Evolutionary conservation across 2,888 invertebrate genomes (phyloP), one percentile per base, ranked within the genome.

Genomic region (Platerodrilus igneus): DNA sequence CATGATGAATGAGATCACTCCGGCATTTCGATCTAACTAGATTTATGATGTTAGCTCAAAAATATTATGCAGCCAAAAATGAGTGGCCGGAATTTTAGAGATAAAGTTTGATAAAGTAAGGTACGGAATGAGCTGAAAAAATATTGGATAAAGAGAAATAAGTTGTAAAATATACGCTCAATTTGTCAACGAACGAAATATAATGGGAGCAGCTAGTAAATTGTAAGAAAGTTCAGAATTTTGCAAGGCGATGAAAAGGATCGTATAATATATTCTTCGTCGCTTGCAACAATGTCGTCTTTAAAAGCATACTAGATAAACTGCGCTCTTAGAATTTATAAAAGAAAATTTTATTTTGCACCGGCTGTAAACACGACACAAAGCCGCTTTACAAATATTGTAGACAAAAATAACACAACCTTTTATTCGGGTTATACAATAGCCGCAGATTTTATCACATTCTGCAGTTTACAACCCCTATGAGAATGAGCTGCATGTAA

Each of bases 391-490:
- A n/a, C n/a, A n/a, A n/a, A n/a, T n/a, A n/a, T n/a, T n/a, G n/a
- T n/a, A n/a, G n/a, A n/a, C n/a, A n/a, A n/a, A n/a, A n/a, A n/a
- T n/a, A n/a, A n/a, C n/a, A n/a, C n/a, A n/a, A n/a, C n/a, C n/a
- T n/a, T n/a, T n/a, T n/a, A n/a, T n/a, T n/a, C n/a, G n/a, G n/a
- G n/a, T n/a, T n/a, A n/a, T n/a, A n/a, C n/a, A n/a, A n/a, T n/a
- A n/a, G 30, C 26, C 29, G 30, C 27, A 32, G 37, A 43, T 38
- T n/a, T n/a, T 43, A 35, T 22, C 40, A 45, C 38, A 42, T 45
- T 41, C 48, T 49, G 45, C 46, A 51, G 47, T 53, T 58, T 58
- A 58, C 53, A 53, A 47, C 54, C 51, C 53, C 53, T 55, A 31
- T 39, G 55, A 49, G 55, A 46, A 51, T 41, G 47, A 45, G 41